These are phyloP conservation scores for Choristoneura rosaceana DNA, from an alignment of 2,888 invertebrate genomes.

Conservation along the genomic window DNA sequence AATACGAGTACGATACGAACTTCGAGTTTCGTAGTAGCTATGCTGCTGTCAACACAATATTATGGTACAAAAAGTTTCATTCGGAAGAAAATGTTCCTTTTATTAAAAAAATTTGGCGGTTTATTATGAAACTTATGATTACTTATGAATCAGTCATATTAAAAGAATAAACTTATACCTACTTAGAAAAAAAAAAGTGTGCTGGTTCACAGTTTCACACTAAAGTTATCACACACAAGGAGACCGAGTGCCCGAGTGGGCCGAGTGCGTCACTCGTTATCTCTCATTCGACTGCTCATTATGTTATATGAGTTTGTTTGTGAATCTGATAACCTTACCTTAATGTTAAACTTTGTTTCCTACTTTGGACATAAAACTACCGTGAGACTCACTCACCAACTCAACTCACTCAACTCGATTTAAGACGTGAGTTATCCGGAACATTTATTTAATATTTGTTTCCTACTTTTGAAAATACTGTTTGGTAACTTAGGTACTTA, in stretches of 20 bases:
- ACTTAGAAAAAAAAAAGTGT: neutral
- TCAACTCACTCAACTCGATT: too few relatives aligned
- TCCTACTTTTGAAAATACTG: too few relatives aligned
- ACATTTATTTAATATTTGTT: too few relatives aligned
- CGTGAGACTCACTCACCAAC: too few relatives aligned
- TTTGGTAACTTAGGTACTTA: too few relatives aligned
- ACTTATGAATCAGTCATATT: neutral
- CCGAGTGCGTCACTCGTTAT: conserved; percentile 34
- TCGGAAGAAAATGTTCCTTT: neutral
- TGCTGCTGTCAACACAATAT: too few relatives aligned
- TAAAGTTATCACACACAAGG: conserved; percentile 32
- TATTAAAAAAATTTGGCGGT: neutral
- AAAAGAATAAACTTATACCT: neutral
- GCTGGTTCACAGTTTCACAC: neutral
- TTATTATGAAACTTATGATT: too few relatives aligned
- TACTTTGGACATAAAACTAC: too few relatives aligned
- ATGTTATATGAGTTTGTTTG: conserved; percentile 8
- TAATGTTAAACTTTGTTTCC: too few relatives aligned
- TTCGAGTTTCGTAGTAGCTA: too few relatives aligned
- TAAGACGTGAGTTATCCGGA: too few relatives aligned
- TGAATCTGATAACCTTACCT: conserved; percentile 27
- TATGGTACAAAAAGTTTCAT: neutral
- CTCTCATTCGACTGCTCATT: conserved; percentile 13
- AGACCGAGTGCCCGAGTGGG: conserved; percentile 34
- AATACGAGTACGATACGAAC: too few relatives aligned